These are phyloP conservation scores for Uloborus plumipes DNA, from an alignment of 2,888 invertebrate species.

Conservation along the genomic window DNA sequence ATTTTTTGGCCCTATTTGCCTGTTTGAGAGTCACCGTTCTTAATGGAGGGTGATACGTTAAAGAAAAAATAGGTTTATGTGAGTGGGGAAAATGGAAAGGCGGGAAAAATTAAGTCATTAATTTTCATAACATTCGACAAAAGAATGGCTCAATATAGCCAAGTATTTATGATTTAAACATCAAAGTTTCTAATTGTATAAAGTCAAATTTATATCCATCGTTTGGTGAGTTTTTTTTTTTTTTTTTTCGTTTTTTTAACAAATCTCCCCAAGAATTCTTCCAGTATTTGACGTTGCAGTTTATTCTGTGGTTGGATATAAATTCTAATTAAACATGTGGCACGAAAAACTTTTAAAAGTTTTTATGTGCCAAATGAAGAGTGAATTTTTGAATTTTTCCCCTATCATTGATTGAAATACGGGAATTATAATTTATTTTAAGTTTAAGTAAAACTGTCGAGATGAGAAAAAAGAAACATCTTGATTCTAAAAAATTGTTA, in stretches of 20 bases:
- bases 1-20: slow-evolving; percentile 44
- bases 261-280: slow-evolving; percentile 1
- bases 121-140: slow-evolving; percentile 61
- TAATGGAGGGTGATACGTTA: slow-evolving; percentile 40
- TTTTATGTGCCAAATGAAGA: too few relatives aligned
- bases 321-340: slow-evolving; percentile 60
- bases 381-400: too few relatives aligned
- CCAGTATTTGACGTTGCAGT: slow-evolving; percentile 10
- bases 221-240: slow-evolving; percentile 7
- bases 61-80: slow-evolving; percentile 6
- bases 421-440: too few relatives aligned
- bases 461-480: too few relatives aligned
- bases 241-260: slow-evolving; percentile 9
- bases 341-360: not conserved
- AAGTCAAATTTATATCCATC: slow-evolving; percentile 62
- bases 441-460: too few relatives aligned
- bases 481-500: too few relatives aligned
- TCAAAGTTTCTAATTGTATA: slow-evolving; percentile 63
- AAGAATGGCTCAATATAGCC: slow-evolving; percentile 34
- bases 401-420: too few relatives aligned
- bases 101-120: slow-evolving; percentile 58
- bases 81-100: slow-evolving; percentile 21
- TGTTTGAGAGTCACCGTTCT: slow-evolving; percentile 38
- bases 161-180: slow-evolving; percentile 61
- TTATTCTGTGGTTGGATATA: slow-evolving; percentile 29